Evolutionary conservation across 53 echinoderm and acorn worm species (phyloP).

Genomic region (Antedon mediterranea): DNA sequence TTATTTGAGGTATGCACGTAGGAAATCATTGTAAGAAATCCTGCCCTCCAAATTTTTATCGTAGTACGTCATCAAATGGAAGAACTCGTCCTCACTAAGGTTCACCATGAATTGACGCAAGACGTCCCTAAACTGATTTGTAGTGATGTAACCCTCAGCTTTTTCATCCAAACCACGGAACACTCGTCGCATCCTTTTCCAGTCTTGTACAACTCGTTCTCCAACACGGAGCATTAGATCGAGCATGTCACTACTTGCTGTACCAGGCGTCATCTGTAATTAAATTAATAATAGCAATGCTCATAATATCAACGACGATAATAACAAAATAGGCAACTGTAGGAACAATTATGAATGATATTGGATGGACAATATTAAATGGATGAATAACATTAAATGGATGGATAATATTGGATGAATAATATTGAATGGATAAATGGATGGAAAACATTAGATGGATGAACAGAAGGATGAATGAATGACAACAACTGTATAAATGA

Average conservation of each 20-base stretch:
- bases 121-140: slow-evolving; percentile 58
- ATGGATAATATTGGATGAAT: too few species aligned
- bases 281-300: too few species aligned
- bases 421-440: too few species aligned
- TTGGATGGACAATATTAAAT: too few species aligned
- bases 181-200: slow-evolving; percentile 79
- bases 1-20: slow-evolving; percentile 54
- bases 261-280: slow-evolving; percentile 3
- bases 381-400: too few species aligned
- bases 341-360: too few species aligned
- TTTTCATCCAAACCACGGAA: slow-evolving; percentile 69
- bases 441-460: too few species aligned
- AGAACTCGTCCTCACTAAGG: slow-evolving; percentile 88
- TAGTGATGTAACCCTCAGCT: slow-evolving; percentile 49
- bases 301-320: not conserved
- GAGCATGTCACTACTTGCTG: slow-evolving; percentile 47
- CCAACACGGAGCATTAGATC: slow-evolving; percentile 81
- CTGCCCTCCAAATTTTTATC: slow-evolving; percentile 70
- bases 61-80: slow-evolving; percentile 87
- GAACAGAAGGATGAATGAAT: too few species aligned
- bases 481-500: too few species aligned
- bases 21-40: slow-evolving; percentile 88
- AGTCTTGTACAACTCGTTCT: slow-evolving; percentile 50
- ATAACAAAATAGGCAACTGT: too few species aligned
- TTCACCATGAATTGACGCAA: slow-evolving; percentile 93